phyloP scores from a whole-genome alignment of 1,140 invertebrate species.

The Diabrotica undecimpunctata region DNA sequence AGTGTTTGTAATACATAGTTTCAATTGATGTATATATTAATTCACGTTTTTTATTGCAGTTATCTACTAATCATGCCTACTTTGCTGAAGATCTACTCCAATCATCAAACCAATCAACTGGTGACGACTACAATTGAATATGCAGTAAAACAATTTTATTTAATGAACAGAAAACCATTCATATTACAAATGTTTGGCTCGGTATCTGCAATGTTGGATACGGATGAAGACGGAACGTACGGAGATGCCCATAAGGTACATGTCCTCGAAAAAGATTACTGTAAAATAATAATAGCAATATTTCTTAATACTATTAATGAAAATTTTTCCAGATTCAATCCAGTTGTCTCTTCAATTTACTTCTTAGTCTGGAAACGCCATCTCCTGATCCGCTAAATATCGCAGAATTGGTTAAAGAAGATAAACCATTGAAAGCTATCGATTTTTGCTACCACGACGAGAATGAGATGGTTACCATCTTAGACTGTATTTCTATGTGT shows the following conservation, averaged over 20 bases:
- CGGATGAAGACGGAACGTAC: conserved; percentile 79
- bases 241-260: conserved; percentile 85
- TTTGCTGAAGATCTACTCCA: conserved; percentile 92
- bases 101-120: conserved; percentile 94
- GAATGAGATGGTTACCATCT: conserved; percentile 87
- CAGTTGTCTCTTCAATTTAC: conserved; percentile 84
- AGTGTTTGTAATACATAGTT: too few species aligned
- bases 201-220: conserved; percentile 92
- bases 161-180: conserved; percentile 97
- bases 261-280: conserved; percentile 14
- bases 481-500: conserved; percentile 91
- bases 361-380: conserved; percentile 84
- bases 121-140: conserved; percentile 96
- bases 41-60: conserved; percentile 49
- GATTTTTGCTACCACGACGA: conserved; percentile 97
- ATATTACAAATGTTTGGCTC: conserved; percentile 99
- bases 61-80: conserved; percentile 98
- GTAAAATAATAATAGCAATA: too few species aligned
- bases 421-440: conserved; percentile 93
- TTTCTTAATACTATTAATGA: neutral
- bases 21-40: too few species aligned
- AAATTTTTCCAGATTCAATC: conserved; percentile 71
- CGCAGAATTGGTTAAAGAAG: conserved; percentile 90
- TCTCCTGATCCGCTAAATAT: conserved; percentile 93
- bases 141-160: conserved; percentile 96